These are phyloP conservation scores for Aspidoscelis tigris DNA, from an alignment of 2,113 vertebrate species.

Conservation along the genomic window DNA sequence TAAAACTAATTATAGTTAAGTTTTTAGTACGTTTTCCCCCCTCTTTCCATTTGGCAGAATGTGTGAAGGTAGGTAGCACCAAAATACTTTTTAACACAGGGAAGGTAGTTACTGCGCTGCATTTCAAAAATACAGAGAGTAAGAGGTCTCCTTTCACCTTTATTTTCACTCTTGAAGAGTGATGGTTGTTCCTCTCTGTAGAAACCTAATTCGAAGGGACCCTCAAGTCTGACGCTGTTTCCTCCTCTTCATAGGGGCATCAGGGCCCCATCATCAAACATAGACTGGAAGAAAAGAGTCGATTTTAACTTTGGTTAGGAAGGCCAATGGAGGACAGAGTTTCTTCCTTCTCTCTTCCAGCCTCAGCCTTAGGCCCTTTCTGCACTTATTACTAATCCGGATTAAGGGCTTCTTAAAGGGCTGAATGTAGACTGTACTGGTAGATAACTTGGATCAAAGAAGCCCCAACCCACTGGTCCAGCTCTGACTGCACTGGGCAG, in stretches of 20 bases:
- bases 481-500: too few relatives aligned
- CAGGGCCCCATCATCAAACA: background rate
- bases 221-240: background rate
- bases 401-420: background rate
- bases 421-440: too few relatives aligned
- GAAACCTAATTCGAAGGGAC: background rate
- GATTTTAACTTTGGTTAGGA: too few relatives aligned
- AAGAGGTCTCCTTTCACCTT: background rate
- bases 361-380: background rate
- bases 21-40: too few relatives aligned
- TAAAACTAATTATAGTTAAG: background rate
- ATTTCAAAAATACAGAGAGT: background rate
- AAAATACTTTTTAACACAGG: background rate
- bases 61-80: background rate
- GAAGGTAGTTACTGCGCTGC: too few relatives aligned
- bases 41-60: background rate
- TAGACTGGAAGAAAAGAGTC: too few relatives aligned
- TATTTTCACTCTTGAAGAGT: background rate
- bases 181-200: conserved; percentile 12
- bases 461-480: too few relatives aligned
- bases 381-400: background rate
- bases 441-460: too few relatives aligned
- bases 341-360: background rate
- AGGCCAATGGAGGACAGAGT: background rate
- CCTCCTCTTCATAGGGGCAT: background rate